phyloP scores from a whole-genome alignment of 2,797 vertebrate species.

The Acanthopagrus latus region DNA sequence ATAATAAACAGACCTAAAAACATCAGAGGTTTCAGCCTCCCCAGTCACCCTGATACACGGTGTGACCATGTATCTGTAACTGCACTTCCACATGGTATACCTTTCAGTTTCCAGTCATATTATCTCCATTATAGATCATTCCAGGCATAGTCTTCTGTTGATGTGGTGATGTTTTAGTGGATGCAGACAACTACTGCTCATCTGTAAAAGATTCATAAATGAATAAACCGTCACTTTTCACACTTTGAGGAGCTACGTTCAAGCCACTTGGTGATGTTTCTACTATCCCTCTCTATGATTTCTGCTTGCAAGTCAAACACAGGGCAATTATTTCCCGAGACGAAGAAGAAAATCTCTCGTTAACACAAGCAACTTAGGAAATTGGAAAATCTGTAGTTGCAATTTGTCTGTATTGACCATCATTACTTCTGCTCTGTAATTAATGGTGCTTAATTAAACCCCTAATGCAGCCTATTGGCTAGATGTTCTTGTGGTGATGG shows the following conservation, averaged over 20 bases:
- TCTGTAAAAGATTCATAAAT: neutral
- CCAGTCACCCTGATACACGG: neutral
- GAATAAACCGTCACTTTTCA: neutral
- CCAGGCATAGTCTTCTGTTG: neutral
- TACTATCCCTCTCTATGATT: neutral
- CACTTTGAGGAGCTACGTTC: neutral
- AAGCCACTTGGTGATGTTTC: neutral
- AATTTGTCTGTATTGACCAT: constrained; percentile 10
- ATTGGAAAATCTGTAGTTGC: constrained; percentile 22
- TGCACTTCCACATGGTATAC: neutral
- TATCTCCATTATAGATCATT: neutral
- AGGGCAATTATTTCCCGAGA: neutral
- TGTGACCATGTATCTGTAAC: neutral
- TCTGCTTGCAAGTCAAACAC: neutral
- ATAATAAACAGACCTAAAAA: neutral
- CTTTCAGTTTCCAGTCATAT: neutral
- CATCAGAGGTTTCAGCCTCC: neutral
- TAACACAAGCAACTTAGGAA: neutral
- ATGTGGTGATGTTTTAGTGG: constrained; percentile 11
- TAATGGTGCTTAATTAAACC: constrained; percentile 34
- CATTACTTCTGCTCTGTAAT: constrained; percentile 10
- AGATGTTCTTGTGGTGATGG: constrained; percentile 23
- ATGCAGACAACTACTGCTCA: neutral
- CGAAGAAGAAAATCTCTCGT: constrained; percentile 23
- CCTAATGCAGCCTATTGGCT: constrained; percentile 3